Base-by-base conservation (phyloP, 2,888 invertebrate genomes). In the Sinohyriopsis cumingii region DNA sequence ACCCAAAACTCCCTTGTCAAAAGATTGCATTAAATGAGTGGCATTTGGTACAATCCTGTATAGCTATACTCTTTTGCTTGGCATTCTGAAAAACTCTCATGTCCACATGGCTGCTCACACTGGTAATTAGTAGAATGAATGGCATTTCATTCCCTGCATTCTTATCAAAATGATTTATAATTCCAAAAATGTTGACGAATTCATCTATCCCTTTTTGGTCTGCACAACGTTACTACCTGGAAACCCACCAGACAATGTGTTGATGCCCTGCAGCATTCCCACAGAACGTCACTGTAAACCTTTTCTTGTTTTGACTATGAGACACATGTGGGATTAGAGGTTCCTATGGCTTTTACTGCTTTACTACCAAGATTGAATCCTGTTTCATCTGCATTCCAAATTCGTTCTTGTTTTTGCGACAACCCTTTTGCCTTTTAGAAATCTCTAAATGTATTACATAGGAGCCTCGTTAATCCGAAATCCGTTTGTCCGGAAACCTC, bases 171-270 rank as follows among this genome's bases (percentile, higher is more conserved):
- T 64, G 64, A 22, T 55, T n/a, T 18, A 64, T 19, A 28, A 55
- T 55, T 64, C 45, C 59, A 33, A 20, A 33, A 65, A 65, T 24
- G 65, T 4, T 28, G n/a, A 15, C 5, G 20, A 15, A 33, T 65
- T 59, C 59, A 65, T 65, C 65, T 53, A 65, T 19, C 59, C 65
- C 33, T 33, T n/a, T 64, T 63, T 20, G 15, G 63, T 63, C 5
- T 63, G 20, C 45, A 45, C 63, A 45, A 63, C 20, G 5, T 19
- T 45, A 20, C 18, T 5, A 5, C 53, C 63, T 45, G 20, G 19
- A 45, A 19, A 15, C 20, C 33, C 22, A 15, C 53, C 63, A 63
- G 53, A n/a, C 22, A 45, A 33, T 19, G 53, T 53, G 53, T 53
- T 53, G 7, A 7, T 7, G 33, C 33, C 2, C n/a, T 63, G 28